A percentile compares a stretch with the other conserved stretches of the same genome.
Evolutionary conservation across 2,888 invertebrate genomes (phyloP).

Genomic region (Ceraclea dissimilis): DNA sequence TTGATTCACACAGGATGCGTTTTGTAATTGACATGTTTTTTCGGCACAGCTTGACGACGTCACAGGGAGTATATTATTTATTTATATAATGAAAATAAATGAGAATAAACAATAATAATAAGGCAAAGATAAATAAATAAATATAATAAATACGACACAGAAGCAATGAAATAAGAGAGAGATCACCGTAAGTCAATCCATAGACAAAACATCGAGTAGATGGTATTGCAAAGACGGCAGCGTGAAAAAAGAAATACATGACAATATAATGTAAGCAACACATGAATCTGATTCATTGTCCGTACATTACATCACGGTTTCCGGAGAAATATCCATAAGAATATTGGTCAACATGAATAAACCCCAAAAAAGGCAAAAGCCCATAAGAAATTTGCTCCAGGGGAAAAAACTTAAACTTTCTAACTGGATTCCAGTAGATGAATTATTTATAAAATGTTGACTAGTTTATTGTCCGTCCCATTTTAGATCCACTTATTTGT

Average conservation of each 20-base stretch:
- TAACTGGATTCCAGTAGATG: too few relatives aligned
- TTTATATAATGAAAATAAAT: neutral
- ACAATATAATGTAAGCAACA: slow-evolving; percentile 26
- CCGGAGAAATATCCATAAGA: too few relatives aligned
- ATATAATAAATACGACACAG: neutral
- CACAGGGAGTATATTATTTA: slow-evolving; percentile 1
- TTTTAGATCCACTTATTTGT: too few relatives aligned
- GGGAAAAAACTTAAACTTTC: too few relatives aligned
- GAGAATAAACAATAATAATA: slow-evolving; percentile 33
- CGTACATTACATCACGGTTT: too few relatives aligned
- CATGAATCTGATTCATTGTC: neutral
- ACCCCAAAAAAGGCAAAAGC: too few relatives aligned
- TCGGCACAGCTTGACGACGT: slow-evolving; percentile 22
- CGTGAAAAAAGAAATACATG: slow-evolving; percentile 25
- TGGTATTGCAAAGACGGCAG: slow-evolving; percentile 19
- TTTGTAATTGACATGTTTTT: slow-evolving; percentile 20
- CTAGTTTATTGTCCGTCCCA: too few relatives aligned
- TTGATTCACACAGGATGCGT: slow-evolving; percentile 1
- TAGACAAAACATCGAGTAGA: neutral
- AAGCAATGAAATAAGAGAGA: neutral
- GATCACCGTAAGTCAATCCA: neutral
- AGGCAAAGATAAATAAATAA: slow-evolving; percentile 16
- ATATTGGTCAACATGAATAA: too few relatives aligned
- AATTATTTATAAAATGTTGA: too few relatives aligned
- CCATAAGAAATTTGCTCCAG: too few relatives aligned